These are phyloP conservation scores for Zenarchopterus dispar DNA, from an alignment of 2,797 vertebrate species.

Conservation along the genomic window DNA sequence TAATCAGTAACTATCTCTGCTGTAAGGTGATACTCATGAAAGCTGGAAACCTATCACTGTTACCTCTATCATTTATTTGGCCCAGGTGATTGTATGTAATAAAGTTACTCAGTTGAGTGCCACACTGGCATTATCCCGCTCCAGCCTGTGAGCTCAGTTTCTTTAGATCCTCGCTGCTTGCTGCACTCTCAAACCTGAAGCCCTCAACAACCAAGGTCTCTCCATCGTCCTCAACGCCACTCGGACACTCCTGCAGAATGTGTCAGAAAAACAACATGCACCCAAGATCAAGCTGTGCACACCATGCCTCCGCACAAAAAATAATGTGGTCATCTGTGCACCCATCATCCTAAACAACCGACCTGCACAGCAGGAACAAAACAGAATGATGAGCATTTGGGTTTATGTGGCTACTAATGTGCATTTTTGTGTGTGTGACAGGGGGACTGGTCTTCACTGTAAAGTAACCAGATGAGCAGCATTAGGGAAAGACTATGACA, in stretches of 20 bases:
- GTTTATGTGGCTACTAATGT: not conserved
- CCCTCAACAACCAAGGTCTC: slow-evolving; percentile 69
- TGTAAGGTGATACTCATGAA: not conserved
- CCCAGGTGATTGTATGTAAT: slow-evolving; percentile 24
- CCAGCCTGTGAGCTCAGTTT: slow-evolving; percentile 33
- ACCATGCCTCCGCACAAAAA: slow-evolving; percentile 29
- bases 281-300: slow-evolving; percentile 10
- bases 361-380: not conserved
- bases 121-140: slow-evolving; percentile 11
- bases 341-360: slow-evolving; percentile 9
- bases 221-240: slow-evolving; percentile 36
- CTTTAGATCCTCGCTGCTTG: slow-evolving; percentile 54
- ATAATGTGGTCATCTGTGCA: slow-evolving; percentile 37
- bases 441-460: too few species aligned
- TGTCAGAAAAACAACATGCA: slow-evolving; percentile 55
- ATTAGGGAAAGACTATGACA: too few species aligned
- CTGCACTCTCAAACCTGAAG: slow-evolving; percentile 62
- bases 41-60: not conserved
- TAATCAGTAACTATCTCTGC: too few species aligned
- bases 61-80: not conserved
- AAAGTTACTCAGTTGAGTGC: slow-evolving; percentile 18
- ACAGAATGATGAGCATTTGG: not conserved
- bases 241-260: slow-evolving; percentile 42
- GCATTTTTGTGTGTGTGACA: too few species aligned
- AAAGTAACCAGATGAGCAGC: too few species aligned